Conservation (phyloP, 2,113 vertebrate species). For the Cryptotis parvus region DNA sequence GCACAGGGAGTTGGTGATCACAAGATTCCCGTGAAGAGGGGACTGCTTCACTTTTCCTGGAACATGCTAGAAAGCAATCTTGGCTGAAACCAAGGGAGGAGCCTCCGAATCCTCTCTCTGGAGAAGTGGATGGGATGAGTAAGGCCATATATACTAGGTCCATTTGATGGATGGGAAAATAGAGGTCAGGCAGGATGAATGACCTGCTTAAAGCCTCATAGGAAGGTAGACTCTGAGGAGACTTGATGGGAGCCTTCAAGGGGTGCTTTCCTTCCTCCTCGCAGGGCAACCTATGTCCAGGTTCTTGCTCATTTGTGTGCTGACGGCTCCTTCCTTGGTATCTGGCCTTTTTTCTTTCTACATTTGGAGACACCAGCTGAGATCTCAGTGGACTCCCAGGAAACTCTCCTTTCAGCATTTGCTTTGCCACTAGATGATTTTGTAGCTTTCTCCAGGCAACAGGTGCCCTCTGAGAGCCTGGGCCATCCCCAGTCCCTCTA, state of each 20-base stretch:
- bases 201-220: neutral
- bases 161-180: neutral
- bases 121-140: neutral
- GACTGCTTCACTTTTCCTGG: neutral
- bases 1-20: accelerated
- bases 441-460: neutral
- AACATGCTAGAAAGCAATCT: neutral
- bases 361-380: neutral
- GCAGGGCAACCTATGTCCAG: neutral
- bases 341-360: neutral
- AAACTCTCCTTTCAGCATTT: neutral
- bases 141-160: neutral
- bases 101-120: neutral
- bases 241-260: neutral
- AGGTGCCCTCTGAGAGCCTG: constrained; percentile 32
- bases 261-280: too few species aligned
- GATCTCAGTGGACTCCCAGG: neutral
- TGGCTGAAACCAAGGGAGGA: neutral
- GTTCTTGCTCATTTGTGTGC: too few species aligned
- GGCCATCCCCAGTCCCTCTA: neutral
- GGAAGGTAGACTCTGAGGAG: neutral
- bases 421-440: neutral
- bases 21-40: neutral
- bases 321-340: accelerated
- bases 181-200: neutral